Evolutionary conservation across 2,888 invertebrate species (phyloP).

Genomic region (Kryphioiulus occultus): DNA sequence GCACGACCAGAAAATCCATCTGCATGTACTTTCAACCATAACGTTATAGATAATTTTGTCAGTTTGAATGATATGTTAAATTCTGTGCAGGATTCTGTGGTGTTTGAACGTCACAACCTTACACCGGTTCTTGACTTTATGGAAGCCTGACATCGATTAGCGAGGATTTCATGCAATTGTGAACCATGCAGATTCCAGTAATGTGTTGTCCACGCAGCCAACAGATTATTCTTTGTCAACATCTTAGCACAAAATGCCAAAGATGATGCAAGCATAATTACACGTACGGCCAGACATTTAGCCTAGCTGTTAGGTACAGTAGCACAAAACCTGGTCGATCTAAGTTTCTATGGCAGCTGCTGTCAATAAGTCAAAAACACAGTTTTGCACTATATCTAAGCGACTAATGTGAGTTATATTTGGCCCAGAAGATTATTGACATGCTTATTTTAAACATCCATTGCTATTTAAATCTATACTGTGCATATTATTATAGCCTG

Average conservation of each 20-base stretch:
- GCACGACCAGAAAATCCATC: background rate
- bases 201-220: background rate
- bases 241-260: background rate
- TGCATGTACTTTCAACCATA: no score
- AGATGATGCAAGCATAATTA: background rate
- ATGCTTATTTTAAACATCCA: background rate
- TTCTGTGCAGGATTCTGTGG: no score
- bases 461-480: no score
- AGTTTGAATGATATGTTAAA: no score
- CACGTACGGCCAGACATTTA: no score
- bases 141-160: no score
- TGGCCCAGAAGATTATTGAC: background rate
- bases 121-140: no score
- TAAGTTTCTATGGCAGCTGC: background rate
- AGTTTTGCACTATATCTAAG: background rate
- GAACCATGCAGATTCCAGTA: background rate
- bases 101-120: no score
- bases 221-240: background rate
- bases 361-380: background rate
- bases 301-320: no score
- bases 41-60: no score
- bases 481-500: no score
- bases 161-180: background rate
- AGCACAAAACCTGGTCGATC: slow-evolving; percentile 11
- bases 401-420: background rate